A percentile compares a stretch with the other conserved stretches of the same genome.
phyloP scores from a whole-genome alignment of 2,888 invertebrate genomes.

The Drosophila fulvimacula region DNA sequence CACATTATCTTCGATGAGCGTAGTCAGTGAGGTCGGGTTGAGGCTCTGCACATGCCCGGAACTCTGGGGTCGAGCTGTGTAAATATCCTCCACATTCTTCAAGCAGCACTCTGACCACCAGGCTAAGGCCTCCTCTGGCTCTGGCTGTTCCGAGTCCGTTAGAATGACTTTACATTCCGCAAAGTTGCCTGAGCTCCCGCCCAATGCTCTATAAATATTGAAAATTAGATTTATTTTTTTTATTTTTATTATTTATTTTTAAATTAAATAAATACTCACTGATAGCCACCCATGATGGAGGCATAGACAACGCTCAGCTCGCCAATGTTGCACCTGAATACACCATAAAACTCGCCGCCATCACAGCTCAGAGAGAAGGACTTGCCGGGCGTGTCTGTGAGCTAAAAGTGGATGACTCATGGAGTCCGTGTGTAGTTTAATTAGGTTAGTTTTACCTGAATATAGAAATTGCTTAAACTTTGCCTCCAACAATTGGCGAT shows the following conservation, averaged over 20 bases:
- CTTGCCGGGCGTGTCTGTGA: not conserved
- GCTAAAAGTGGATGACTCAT: no score
- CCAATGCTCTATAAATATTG: not conserved
- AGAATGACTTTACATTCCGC: conserved; percentile 1
- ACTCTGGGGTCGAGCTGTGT: not conserved
- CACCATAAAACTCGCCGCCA: not conserved
- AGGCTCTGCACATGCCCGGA: not conserved
- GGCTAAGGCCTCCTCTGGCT: not conserved
- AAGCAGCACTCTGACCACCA: conserved; percentile 19
- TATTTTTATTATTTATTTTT: no score
- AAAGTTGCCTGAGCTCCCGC: not conserved
- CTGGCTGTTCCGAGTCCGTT: not conserved
- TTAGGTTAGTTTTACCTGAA: not conserved
- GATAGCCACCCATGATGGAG: not conserved
- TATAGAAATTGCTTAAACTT: not conserved
- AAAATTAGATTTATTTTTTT: no score
- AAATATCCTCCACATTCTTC: not conserved
- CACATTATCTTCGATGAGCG: not conserved
- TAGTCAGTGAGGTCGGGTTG: not conserved
- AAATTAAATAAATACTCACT: no score
- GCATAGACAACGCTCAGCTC: not conserved
- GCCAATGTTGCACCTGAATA: not conserved
- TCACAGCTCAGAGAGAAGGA: no score
- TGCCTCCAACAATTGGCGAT: not conserved
- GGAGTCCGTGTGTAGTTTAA: not conserved